Evolutionary conservation across 2,888 invertebrate species (phyloP).

Genomic region (Aquatica leii): DNA sequence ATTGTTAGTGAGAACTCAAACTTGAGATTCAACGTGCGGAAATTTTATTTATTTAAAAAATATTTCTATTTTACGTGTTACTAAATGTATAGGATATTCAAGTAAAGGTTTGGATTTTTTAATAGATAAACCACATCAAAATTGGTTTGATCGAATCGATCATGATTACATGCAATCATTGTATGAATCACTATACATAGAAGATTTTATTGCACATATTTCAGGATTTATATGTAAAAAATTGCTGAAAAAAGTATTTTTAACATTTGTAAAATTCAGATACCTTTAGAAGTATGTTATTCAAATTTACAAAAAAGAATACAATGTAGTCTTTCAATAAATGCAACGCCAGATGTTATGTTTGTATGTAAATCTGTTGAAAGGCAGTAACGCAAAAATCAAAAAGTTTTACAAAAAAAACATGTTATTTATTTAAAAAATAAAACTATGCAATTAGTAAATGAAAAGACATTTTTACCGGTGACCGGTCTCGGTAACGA

Average conservation of each 20-base stretch:
- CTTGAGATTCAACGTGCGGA: background rate
- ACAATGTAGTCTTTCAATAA: no score
- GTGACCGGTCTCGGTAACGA: no score
- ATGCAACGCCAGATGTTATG: no score
- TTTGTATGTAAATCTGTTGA: background rate
- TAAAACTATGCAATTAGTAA: background rate
- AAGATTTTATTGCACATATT: background rate
- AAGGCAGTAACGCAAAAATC: no score
- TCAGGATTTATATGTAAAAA: background rate
- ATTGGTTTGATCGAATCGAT: background rate
- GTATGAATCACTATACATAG: background rate
- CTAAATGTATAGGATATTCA: no score
- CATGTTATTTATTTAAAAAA: background rate
- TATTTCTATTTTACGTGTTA: slow-evolving; percentile 39
- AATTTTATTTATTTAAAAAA: slow-evolving; percentile 5
- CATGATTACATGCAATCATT: background rate
- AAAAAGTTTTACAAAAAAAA: background rate
- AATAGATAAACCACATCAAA: background rate
- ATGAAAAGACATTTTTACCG: no score
- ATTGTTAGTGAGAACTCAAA: background rate
- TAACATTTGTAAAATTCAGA: background rate
- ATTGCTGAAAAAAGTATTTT: background rate
- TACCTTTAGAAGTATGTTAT: background rate
- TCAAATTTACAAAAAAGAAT: background rate
- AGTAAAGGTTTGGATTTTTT: background rate